A percentile compares a stretch with the other conserved stretches of the same genome.
Evolutionary conservation across 1,140 invertebrate genomes (phyloP).

Genomic region (Ephestia elutella): DNA sequence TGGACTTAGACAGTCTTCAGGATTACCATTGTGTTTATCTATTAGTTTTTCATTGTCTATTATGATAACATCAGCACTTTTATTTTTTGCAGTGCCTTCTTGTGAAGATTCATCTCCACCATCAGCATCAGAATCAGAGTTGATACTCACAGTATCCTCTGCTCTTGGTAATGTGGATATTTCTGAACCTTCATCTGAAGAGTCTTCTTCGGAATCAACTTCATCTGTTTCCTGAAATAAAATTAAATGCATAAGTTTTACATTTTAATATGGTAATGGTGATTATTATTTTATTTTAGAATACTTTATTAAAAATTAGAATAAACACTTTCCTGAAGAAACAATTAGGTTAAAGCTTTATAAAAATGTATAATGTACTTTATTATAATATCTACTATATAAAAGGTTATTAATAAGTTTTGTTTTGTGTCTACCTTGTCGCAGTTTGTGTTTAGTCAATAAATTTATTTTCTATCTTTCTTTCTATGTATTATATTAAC

Average conservation of each 20-base stretch:
- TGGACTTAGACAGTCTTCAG: slow-evolving; percentile 24
- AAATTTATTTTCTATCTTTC: no score
- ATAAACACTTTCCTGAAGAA: no score
- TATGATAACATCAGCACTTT: slow-evolving; percentile 31
- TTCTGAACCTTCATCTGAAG: slow-evolving; percentile 30
- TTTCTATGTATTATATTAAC: no score
- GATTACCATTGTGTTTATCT: slow-evolving; percentile 31
- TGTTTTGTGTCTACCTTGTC: no score
- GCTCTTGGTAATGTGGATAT: slow-evolving; percentile 24
- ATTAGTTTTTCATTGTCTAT: slow-evolving; percentile 28
- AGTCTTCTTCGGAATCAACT: slow-evolving; percentile 31
- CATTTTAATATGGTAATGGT: not conserved
- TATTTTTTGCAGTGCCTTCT: slow-evolving; percentile 29
- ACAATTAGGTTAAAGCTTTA: no score
- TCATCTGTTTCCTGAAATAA: slow-evolving; percentile 31
- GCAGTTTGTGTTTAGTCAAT: no score
- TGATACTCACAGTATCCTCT: slow-evolving; percentile 41
- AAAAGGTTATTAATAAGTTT: no score
- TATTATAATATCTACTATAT: no score
- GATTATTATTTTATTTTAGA: no score
- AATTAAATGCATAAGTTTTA: not conserved
- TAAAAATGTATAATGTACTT: no score
- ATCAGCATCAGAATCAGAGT: slow-evolving; percentile 39
- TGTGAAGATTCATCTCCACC: slow-evolving; percentile 32
- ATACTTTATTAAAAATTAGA: no score